Evolutionary conservation across 2,888 invertebrate genomes (phyloP).

Genomic region (Scelioninae gen. 1): DNA sequence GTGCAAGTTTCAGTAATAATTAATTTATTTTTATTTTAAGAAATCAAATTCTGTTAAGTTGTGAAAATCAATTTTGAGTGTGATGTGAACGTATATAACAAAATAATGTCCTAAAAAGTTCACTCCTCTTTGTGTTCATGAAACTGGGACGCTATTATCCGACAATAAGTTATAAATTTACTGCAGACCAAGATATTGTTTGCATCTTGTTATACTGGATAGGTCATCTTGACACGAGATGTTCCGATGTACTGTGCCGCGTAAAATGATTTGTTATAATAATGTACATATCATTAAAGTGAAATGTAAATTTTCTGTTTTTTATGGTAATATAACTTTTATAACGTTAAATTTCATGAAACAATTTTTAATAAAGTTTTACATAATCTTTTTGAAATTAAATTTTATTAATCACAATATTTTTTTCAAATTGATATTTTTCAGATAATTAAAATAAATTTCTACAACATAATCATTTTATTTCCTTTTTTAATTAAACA

Average conservation of each 20-base stretch:
- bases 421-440: too few species aligned
- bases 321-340: background rate
- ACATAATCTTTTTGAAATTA: too few species aligned
- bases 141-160: slow-evolving; percentile 59
- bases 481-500: background rate
- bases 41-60: slow-evolving; percentile 47
- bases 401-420: too few species aligned
- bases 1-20: background rate
- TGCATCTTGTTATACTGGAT: slow-evolving; percentile 61
- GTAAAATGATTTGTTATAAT: slow-evolving; percentile 37
- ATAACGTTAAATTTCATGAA: too few species aligned
- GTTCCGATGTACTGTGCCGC: slow-evolving; percentile 16
- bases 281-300: slow-evolving; percentile 13
- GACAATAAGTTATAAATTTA: slow-evolving; percentile 64
- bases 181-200: slow-evolving; percentile 60
- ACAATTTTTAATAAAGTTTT: too few species aligned
- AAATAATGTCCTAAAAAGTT: slow-evolving; percentile 62
- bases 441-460: background rate
- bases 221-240: slow-evolving; percentile 47
- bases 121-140: slow-evolving; percentile 53
- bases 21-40: slow-evolving; percentile 38
- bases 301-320: slow-evolving; percentile 11
- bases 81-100: slow-evolving; percentile 50
- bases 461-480: too few species aligned
- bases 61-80: slow-evolving; percentile 54